Base-by-base conservation (phyloP, 2,888 invertebrate genomes). In the Apamea monoglypha region DNA sequence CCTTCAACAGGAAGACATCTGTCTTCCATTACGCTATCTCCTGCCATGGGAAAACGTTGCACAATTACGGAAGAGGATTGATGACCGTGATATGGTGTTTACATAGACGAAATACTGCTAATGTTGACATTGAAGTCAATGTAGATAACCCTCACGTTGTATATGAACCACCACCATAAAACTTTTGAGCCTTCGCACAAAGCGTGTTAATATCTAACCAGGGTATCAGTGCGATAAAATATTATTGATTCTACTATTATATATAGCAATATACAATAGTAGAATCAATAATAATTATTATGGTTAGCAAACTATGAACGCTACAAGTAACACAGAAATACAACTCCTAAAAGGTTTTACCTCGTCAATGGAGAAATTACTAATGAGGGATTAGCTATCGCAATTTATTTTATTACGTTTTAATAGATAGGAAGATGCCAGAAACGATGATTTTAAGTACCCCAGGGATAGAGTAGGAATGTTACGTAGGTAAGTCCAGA, bases 1-100 rank as follows among this genome's bases (percentile, higher is more conserved):
- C 85, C 83, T 72, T 67, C 12, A 64, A 59, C 67, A 71, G 86
- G 76, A 83, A 86, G 79, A 8, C 84, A 83, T 87, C 71, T 78
- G 64, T 84, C 84, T 73, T 66, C 74, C 74, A 56, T 78, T 59
- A 71, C 44, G 66, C 71, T 83, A 78, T 84, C 84, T 86, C 77
- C 81, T 71, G 44, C 47, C 69, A 64, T 73, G 44, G 72, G 83
- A 44, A 81, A 66, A 63, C 68, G 59, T 69, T 64, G n/a, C 44
- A 81, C 50, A 81, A 44, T 59, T 59, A 56, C 32, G 68, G 59
- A 81, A 50, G 53, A 36, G 68, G 74, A 69, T 70, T 69, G 44
- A 74, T 64, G 74, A 36, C 25, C 16, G 8, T n/a, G 16, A 64
- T 76, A 72, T 73, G n/a, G 32, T 82, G 63, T 85, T 80, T 84